Percentiles rank a stretch among this genome's conserved stretches.
phyloP scores from a whole-genome alignment of 2,797 vertebrate species.

The Diplodus puntazzo region DNA sequence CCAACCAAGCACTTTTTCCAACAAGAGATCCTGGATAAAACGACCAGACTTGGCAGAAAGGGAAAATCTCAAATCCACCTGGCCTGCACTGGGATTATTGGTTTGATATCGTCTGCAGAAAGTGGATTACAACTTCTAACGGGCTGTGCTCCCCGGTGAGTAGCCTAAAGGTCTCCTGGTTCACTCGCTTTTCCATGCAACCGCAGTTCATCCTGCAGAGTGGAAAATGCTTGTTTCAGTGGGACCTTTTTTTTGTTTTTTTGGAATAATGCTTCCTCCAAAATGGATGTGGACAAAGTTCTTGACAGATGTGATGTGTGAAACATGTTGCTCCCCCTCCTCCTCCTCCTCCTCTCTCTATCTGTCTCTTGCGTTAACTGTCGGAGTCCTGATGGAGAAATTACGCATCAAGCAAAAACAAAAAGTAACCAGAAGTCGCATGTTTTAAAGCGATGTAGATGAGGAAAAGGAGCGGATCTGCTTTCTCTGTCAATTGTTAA shows the following conservation, averaged over 20 bases:
- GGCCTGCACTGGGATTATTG: slow-evolving; percentile 80
- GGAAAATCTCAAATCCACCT: slow-evolving; percentile 65
- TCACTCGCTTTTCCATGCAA: slow-evolving; percentile 28
- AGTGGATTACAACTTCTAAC: slow-evolving; percentile 79
- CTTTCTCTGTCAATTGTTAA: slow-evolving; percentile 31
- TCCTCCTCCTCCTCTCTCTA: too few species aligned
- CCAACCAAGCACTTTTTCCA: slow-evolving; percentile 44
- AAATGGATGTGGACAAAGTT: slow-evolving; percentile 34
- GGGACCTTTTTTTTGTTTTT: slow-evolving; percentile 11
- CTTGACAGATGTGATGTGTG: slow-evolving; percentile 68
- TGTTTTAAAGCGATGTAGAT: neutral
- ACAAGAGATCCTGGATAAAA: slow-evolving; percentile 54
- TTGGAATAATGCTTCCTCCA: too few species aligned
- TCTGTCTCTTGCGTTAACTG: neutral
- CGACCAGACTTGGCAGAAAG: slow-evolving; percentile 28
- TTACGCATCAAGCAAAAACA: neutral
- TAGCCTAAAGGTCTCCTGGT: slow-evolving; percentile 40
- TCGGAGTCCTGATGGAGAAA: neutral
- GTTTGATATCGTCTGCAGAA: slow-evolving; percentile 71
- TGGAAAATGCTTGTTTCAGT: slow-evolving; percentile 21
- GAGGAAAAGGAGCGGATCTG: fast-evolving
- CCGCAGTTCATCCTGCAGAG: slow-evolving; percentile 11
- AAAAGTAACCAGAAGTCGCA: fast-evolving
- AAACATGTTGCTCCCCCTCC: slow-evolving; percentile 33
- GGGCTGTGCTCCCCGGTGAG: slow-evolving; percentile 75